These are phyloP conservation scores for Aurelia sp. DNA, from an alignment of 30 jellyfish, hydroid and myxozoan species.

Conservation along the genomic window DNA sequence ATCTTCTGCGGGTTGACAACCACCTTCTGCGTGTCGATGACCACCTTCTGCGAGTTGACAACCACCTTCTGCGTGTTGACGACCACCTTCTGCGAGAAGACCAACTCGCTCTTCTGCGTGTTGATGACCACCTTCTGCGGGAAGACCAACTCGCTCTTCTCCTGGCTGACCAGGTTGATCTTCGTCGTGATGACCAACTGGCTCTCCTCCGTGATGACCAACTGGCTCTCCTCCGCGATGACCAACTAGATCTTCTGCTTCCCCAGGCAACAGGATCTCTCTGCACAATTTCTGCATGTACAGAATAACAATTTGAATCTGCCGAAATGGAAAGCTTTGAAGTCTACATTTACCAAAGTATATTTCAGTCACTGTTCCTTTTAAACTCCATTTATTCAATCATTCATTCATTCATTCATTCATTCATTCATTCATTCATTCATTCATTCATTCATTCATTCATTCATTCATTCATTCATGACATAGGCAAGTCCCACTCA, in stretches of 20 bases:
- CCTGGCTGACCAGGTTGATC: not conserved
- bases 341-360: too few species aligned
- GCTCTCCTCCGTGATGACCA: slow-evolving; percentile 23
- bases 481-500: too few species aligned
- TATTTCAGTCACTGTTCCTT: too few species aligned
- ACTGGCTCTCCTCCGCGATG: not conserved
- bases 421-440: too few species aligned
- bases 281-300: too few species aligned
- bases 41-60: not conserved
- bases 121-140: not conserved
- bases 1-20: not conserved
- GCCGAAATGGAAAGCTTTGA: too few species aligned
- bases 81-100: slow-evolving; percentile 23
- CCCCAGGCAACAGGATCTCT: not conserved
- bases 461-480: too few species aligned
- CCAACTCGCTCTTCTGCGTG: slow-evolving; percentile 6
- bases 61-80: not conserved
- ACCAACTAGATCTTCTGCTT: not conserved
- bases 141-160: slow-evolving; percentile 3
- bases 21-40: slow-evolving; percentile 6
- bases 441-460: too few species aligned
- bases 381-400: too few species aligned
- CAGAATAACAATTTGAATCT: too few species aligned
- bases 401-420: too few species aligned
- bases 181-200: not conserved